A percentile compares a stretch with the other conserved stretches of the same genome.
phyloP scores from a whole-genome alignment of 2,888 invertebrate genomes.

The Rhaphigaster nebulosa region DNA sequence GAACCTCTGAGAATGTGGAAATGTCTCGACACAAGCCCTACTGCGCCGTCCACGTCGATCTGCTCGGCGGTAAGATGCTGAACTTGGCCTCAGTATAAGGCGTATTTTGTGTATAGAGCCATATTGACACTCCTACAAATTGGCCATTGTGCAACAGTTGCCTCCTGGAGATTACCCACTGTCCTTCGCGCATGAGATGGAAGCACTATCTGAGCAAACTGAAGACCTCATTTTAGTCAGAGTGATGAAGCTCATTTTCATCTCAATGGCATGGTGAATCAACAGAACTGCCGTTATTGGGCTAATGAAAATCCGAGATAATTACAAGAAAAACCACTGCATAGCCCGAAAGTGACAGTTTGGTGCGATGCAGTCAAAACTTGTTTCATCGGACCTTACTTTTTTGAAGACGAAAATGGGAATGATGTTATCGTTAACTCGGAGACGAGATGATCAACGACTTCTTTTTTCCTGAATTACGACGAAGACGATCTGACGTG shows the following conservation, averaged over 20 bases:
- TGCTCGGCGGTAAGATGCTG: background rate
- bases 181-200: slow-evolving; percentile 12
- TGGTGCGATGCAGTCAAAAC: background rate
- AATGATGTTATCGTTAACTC: too few relatives aligned
- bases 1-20: too few relatives aligned
- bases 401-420: too few relatives aligned
- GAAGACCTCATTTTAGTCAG: background rate
- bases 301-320: too few relatives aligned
- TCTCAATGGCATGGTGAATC: too few relatives aligned
- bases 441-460: too few relatives aligned
- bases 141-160: slow-evolving; percentile 52
- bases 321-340: background rate
- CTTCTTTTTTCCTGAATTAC: too few relatives aligned
- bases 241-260: too few relatives aligned
- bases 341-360: background rate
- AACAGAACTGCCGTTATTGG: background rate
- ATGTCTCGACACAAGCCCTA: too few relatives aligned
- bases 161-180: background rate
- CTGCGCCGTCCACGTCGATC: background rate
- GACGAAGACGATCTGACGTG: too few relatives aligned
- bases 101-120: slow-evolving; percentile 35
- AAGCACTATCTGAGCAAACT: slow-evolving; percentile 16
- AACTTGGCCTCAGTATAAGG: slow-evolving; percentile 1
- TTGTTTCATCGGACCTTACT: too few relatives aligned
- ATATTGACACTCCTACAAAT: slow-evolving; percentile 32